Evolutionary conservation across 2,797 vertebrate genomes (phyloP).

Genomic region (Parauchenoglanis ngamensis): DNA sequence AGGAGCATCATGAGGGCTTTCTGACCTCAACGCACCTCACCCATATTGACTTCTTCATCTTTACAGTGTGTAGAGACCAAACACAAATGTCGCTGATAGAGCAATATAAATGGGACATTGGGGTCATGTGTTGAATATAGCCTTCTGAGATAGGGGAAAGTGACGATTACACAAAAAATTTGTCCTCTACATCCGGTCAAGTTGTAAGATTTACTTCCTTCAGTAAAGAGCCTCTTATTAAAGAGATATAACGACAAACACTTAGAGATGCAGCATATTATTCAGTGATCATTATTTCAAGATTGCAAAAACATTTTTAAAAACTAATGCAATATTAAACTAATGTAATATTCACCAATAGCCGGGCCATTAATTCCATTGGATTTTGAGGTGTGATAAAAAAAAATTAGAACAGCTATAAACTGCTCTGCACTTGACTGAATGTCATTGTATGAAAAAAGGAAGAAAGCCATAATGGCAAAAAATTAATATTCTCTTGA

Average conservation of each 20-base stretch:
- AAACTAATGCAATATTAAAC: background rate
- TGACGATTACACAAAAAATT: background rate
- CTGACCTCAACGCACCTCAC: constrained; percentile 26
- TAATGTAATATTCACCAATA: background rate
- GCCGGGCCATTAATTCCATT: background rate
- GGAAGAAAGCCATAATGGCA: background rate
- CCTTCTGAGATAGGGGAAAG: background rate
- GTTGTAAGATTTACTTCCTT: constrained; percentile 6
- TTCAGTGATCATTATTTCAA: background rate
- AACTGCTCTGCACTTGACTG: background rate
- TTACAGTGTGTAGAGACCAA: background rate
- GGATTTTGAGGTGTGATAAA: background rate
- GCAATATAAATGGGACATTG: constrained; percentile 19
- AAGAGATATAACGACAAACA: background rate
- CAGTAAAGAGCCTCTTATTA: background rate
- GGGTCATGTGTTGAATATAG: background rate
- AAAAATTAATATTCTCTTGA: background rate
- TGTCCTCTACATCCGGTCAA: background rate
- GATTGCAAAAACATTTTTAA: background rate
- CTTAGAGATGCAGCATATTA: background rate
- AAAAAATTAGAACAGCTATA: background rate
- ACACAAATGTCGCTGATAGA: constrained; percentile 7
- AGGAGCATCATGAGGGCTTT: constrained; percentile 3
- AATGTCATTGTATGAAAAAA: background rate
- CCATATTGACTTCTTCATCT: constrained; percentile 21